Evolutionary conservation across 1,140 invertebrate species (phyloP), one percentile per base, ranked within the genome.

Genomic region (Asbolus verrucosus): DNA sequence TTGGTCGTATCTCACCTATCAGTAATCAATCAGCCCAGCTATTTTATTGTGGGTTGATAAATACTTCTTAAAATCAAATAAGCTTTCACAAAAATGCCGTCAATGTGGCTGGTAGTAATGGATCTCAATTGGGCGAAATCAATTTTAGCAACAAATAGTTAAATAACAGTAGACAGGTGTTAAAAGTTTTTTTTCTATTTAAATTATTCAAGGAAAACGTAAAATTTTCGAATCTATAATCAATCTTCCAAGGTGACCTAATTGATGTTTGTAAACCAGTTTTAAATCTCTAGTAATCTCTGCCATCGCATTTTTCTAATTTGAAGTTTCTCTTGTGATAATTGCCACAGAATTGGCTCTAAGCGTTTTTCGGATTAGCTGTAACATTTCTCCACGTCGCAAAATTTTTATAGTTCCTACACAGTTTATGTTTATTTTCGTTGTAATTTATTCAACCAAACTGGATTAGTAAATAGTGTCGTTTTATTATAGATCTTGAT

Each of bases 261-360:
- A 63, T 63, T 63, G 61, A 63, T 63, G 61, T 15, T 63, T 38
- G 36, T 41, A 36, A 63, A 38, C 61, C 61, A 43, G 61, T 63
- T 63, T 54, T 19, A 54, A 54, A 54, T 54, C 46, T 54, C 19
- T 54, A 30, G 19, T 21, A 54, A 54, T 54, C 46, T 54, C 19
- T 54, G 13, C 46, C 46, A 54, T 50, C 43, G 43, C 43, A 50
- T 54, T 54, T 54, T 54, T 54, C 46, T 54, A 54, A 54, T 54
- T 54, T 54, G 9, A 30, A 54, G 46, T 54, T 54, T 54, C 46
- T 54, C 46, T 54, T 27, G 21, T 27, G n/a, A 27, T 54, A 54
- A 54, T 54, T 54, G 21, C 24, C 11, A 27, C 21, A 24, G 9
- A 46, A 8, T 27, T 54, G 46, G 46, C 46, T 54, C 27, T 54